Percentiles rank a stretch among this genome's conserved stretches.
phyloP scores from a whole-genome alignment of 2,888 invertebrate species.

The Eilema griseolum region DNA sequence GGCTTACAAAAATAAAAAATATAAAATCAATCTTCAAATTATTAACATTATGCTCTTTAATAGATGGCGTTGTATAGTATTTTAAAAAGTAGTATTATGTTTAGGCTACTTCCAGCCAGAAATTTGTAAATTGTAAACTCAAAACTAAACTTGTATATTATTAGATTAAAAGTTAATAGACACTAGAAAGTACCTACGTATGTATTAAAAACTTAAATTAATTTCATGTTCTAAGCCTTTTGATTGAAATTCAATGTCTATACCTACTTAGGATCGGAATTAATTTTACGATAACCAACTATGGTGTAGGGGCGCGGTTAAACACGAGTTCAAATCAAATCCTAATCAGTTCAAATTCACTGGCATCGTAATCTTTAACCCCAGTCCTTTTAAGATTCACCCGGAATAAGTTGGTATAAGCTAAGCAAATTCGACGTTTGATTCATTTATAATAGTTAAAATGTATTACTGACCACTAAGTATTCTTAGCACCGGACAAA shows the following conservation, averaged over 20 bases:
- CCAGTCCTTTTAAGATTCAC: background rate
- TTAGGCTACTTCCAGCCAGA: background rate
- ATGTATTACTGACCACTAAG: slow-evolving; percentile 29
- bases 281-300: slow-evolving; percentile 10
- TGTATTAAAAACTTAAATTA: background rate
- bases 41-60: background rate
- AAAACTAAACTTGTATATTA: background rate
- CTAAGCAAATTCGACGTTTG: background rate
- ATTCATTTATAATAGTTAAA: slow-evolving; percentile 12
- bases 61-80: slow-evolving; percentile 9
- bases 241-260: background rate
- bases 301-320: slow-evolving; percentile 21
- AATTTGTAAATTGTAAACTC: background rate
- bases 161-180: background rate
- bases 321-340: slow-evolving; percentile 11
- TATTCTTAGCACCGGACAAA: slow-evolving; percentile 31
- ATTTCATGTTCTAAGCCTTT: background rate
- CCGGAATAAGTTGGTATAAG: background rate
- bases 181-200: background rate
- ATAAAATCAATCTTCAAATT: background rate
- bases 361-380: background rate
- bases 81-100: background rate
- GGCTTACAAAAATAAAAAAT: background rate
- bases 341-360: background rate
- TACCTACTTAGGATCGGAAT: background rate